These are phyloP conservation scores for Antheraea yamamai DNA, from an alignment of 2,888 invertebrate species.

Conservation along the genomic window DNA sequence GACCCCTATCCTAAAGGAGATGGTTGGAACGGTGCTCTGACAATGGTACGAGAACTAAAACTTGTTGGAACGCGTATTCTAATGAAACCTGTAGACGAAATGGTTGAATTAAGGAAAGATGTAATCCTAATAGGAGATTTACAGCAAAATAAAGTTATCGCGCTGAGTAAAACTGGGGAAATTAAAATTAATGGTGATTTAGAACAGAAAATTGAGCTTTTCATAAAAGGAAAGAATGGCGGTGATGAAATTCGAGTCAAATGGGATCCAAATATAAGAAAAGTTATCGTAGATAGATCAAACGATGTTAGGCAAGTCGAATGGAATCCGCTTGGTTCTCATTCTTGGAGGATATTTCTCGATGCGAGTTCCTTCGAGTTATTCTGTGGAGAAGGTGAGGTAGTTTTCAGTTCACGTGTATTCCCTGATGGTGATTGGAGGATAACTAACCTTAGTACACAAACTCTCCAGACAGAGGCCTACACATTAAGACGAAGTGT, in stretches of 20 bases:
- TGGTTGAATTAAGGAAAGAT: constrained; percentile 30
- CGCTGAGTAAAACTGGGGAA: too few species aligned
- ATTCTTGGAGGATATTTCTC: constrained; percentile 62
- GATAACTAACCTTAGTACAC: too few species aligned
- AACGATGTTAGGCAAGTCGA: constrained; percentile 67
- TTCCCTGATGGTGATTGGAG: too few species aligned
- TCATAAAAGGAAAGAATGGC: too few species aligned
- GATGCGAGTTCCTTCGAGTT: constrained; percentile 71
- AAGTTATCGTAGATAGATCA: constrained; percentile 59
- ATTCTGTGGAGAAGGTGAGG: background rate
- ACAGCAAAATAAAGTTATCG: too few species aligned
- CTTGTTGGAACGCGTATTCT: constrained; percentile 55
- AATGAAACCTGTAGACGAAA: constrained; percentile 60
- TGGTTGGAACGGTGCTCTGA: constrained; percentile 69
- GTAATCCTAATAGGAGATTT: too few species aligned
- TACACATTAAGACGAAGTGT: too few species aligned
- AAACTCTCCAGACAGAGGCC: too few species aligned
- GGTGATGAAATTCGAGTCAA: too few species aligned
- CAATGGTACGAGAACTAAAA: constrained; percentile 63
- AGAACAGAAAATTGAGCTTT: too few species aligned
- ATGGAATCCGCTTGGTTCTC: constrained; percentile 56
- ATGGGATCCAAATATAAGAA: constrained; percentile 40
- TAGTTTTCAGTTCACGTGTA: too few species aligned
- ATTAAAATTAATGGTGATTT: too few species aligned
- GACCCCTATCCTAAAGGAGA: constrained; percentile 54